phyloP scores from a whole-genome alignment of 2,113 vertebrate species.

The Alouatta palliata region DNA sequence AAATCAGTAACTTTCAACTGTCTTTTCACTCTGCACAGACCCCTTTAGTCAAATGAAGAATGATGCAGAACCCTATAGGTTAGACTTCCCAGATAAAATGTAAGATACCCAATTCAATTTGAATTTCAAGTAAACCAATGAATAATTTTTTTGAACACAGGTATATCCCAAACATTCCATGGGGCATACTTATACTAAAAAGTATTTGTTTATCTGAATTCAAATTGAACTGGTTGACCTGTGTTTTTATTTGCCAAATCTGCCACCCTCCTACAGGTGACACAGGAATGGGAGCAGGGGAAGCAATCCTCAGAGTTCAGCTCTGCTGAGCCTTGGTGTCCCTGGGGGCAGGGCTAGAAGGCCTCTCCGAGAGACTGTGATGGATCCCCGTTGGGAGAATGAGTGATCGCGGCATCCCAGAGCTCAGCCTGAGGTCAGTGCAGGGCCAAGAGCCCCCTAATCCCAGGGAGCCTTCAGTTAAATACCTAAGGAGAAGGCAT shows the following conservation, averaged over 20 bases:
- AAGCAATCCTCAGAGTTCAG: not conserved
- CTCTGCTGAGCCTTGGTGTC: not conserved
- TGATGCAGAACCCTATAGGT: not conserved
- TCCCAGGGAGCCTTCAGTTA: not conserved
- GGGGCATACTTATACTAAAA: not conserved
- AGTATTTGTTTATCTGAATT: not conserved
- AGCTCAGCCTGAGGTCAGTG: not conserved
- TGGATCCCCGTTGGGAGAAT: not conserved
- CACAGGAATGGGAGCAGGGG: not conserved
- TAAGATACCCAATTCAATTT: not conserved
- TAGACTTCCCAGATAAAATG: constrained; percentile 10
- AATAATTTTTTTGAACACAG: not conserved
- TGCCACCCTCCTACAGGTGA: not conserved
- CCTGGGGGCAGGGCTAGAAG: not conserved
- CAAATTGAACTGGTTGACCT: not conserved
- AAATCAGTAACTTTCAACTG: not conserved
- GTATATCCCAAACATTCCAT: not conserved
- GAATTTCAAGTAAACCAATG: not conserved
- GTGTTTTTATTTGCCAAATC: not conserved
- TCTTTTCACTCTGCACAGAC: not conserved
- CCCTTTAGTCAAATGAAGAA: not conserved
- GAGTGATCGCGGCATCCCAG: not conserved
- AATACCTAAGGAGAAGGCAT: not conserved
- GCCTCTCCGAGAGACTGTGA: not conserved
- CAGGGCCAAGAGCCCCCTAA: not conserved